These are phyloP conservation scores for Chymomyza procnemis DNA, from an alignment of 2,888 invertebrate species.

Conservation along the genomic window DNA sequence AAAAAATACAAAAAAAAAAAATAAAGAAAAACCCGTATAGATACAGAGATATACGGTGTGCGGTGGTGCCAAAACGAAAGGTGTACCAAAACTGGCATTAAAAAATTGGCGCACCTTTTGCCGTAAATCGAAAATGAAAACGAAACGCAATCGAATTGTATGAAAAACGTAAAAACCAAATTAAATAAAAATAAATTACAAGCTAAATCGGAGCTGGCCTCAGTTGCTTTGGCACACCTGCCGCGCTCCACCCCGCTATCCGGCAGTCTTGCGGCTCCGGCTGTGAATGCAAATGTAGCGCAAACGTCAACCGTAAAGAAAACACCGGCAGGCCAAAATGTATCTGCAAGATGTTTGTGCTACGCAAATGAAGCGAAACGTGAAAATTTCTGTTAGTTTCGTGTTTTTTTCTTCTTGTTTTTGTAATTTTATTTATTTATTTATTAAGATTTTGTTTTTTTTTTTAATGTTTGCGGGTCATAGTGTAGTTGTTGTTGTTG, in stretches of 20 bases:
- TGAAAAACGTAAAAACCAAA: conserved; percentile 31
- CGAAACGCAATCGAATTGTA: conserved; percentile 8
- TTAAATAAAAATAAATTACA: conserved; percentile 40
- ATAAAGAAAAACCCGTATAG: not conserved
- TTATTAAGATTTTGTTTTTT: no score
- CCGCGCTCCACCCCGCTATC: no score
- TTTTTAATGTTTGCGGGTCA: conserved; percentile 31
- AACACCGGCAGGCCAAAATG: conserved; percentile 33
- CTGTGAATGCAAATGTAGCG: conserved; percentile 20
- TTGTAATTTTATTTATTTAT: conserved; percentile 12
- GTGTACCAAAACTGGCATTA: conserved; percentile 17
- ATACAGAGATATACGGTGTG: not conserved
- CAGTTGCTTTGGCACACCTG: no score
- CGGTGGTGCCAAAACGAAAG: conserved; percentile 24
- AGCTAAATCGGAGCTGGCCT: conserved; percentile 17
- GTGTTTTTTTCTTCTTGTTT: no score
- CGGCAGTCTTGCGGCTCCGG: not conserved
- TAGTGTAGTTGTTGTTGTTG: conserved; percentile 11
- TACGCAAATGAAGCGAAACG: conserved; percentile 75
- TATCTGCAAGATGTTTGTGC: conserved; percentile 53
- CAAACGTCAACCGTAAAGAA: conserved; percentile 14
- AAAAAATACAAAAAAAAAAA: conserved; percentile 1
- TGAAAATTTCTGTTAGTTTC: conserved; percentile 44
- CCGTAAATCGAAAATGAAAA: not conserved
- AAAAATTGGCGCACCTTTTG: conserved; percentile 20